Evolutionary conservation across 1,140 invertebrate species (phyloP), one percentile per base, ranked within the genome.

Genomic region (Heliconius hewitsoni): DNA sequence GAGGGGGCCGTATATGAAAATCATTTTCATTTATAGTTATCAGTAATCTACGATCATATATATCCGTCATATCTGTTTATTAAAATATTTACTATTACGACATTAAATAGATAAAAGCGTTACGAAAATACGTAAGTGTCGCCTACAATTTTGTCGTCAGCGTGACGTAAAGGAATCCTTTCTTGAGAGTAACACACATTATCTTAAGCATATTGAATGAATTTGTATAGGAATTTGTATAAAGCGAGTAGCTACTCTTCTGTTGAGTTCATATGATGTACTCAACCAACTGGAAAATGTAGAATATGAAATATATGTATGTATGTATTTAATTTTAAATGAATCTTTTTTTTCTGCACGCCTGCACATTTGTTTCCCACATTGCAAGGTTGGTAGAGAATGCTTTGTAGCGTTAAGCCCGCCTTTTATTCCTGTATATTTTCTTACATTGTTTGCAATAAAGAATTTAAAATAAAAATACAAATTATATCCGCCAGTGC

Each of bases 131-230:
- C 74, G 70, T 60, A 79, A 71, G 6, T 19, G 55, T 50, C 73
- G 60, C 60, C 73, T 37, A 76, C 74, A 70, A 13, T 42, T 42
- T 19, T 76, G 39, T 71, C 74, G 74, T 76, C 57, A 76, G 30
- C 37, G 66, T 79, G 78, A 76, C 74, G 78, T 34, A 72, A 66
- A 72, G 42, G 39, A 66, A 74, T 16, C 78, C 74, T 76, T 79
- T 72, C 18, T 6, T 34, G 73, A 79, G 71, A 55, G 19, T 74
- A 37, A 46, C 42, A 73, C 39, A 66, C 3, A 76, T 66, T 73
- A 73, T 73, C 77, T 73, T 39, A 52, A 50, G 19, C 55, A 73
- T 30, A 73, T 50, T 73, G 50, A 73, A 76, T 70, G 27, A 27
- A 30, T 27, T 66, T 30, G 1, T 30, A 66, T 30, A 30, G 60